Base-by-base conservation (phyloP, 2,797 vertebrate species). In the Sebastolobus altivelis region DNA sequence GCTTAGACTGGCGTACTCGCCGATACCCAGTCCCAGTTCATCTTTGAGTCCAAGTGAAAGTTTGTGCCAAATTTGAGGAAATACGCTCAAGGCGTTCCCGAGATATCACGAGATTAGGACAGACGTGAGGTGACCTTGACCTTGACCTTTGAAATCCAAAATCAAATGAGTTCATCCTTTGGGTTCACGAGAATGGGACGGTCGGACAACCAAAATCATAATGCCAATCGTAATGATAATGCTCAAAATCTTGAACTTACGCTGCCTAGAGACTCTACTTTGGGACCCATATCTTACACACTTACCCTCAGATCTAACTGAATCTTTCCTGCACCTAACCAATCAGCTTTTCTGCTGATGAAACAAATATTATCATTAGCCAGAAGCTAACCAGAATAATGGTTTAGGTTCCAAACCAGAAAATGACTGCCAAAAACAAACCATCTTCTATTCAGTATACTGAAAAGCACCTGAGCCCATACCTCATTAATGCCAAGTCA, bases 401-500 rank as follows among this genome's bases (percentile, higher is more conserved):
- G 7, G 10, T 22, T 6, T 8, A 74, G 6, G 2, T 18, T 66
- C 20, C 29, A 38, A 59, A 62, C 11, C 20, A 52, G 12, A 58
- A 54, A 72, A n/a, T 12, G 20, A 35, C 13, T 61, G 16, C 13
- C n/a, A 7, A 62, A 75, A 83, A 18, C 29, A 75, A 74, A 67
- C 61, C 2, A 54, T 56, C 16, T 35, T 65, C 22, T 69, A 31
- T 67, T 8, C 65, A 54, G 22, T 27, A 22, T 5, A 37, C 54
- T 49, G 59, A 52, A 55, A 83, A 62, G 58, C 40, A 68, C 27
- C 40, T 4, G 29, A 61, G 68, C 29, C 46, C 14, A 33, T 22
- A 25, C 40, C 76, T 65, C 46, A 81, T 77, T 76, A 66, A 68
- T 66, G 25, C 33, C 25, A 81, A 58, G 70, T 70, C 29, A 46